Evolutionary conservation across 2,797 vertebrate species (phyloP), one percentile per base, ranked within the genome.

Genomic region (Chrosomus eos): DNA sequence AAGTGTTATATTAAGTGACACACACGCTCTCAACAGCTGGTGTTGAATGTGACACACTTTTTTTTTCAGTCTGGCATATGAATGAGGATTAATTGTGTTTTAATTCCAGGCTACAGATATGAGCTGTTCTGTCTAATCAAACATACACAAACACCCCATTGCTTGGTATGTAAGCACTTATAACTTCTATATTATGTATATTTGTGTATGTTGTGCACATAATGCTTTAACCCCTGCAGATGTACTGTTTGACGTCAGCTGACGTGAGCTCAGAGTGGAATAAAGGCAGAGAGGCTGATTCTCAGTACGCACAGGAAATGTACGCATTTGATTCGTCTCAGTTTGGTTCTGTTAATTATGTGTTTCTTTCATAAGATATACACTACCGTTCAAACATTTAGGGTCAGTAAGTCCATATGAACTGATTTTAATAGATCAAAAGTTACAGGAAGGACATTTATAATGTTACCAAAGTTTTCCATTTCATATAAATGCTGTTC

Each of bases 111-210:
- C 19, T 97, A 96, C 90, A 94, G 96, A 88, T 97, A 97, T 88
- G 96, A 96, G 78, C 93, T 97, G 8, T 97, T 94, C 91, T 97
- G 96, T 90, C 93, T 97, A 73, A 94, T 95, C 85, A 97, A 96
- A 88, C 96, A 97, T 38, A 60, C 92, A n/a, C 96, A 96, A 90
- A 96, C 96, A 0, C 96, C 95, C 19, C 95, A 96, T 85, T 96
- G 96, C 84, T 89, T 97, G 92, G 96, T 97, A 90, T 88, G 94
- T 43, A 76, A 45, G 45, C 51, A 31, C 36, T 23, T 10, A 75
- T 85, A 51, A 23, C 45, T 6, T 6, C 0, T 48, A 48, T 48
- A 48, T 48, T 5, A 48, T 48, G 14, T 48, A 48, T 5, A 18
- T 82, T 21, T 23, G 10, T 33, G 3, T 58, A 73, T 43, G 16